Evolutionary conservation across 2,113 vertebrate species (phyloP), one percentile per base, ranked within the genome.

Genomic region (Connochaetes taurinus): DNA sequence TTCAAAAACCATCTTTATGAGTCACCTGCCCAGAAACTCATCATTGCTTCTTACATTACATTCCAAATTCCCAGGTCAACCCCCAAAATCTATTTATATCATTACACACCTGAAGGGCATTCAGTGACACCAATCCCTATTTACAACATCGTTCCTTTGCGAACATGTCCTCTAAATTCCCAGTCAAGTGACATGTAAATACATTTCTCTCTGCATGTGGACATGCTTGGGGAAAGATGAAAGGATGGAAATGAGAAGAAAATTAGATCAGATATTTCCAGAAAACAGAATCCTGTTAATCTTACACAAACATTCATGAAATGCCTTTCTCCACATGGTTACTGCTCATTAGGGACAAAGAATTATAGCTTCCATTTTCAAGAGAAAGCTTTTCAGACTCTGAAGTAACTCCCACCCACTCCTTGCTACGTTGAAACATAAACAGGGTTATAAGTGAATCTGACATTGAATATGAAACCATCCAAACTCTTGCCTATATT

Each of bases 1-100:
- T 98, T 97, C 97, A 97, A 94, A 96, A 96, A 53, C 19, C 80
- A 93, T 93, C 84, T 87, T 98, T 97, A 84, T 96, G 91, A 85
- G 82, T 96, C 93, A 94, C 87, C 76, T 97, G 80, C 89, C 88
- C 93, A 93, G 93, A 89, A 95, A 91, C 64, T 98, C 93, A 98
- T 76, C 90, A 94, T 67, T 84, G 85, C 91, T 23, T 97, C 62
- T 97, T 92, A 84, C 27, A 88, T 87, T 97, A 74, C 45, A 19
- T 82, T 96, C 21, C 80, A 50, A 95, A 96, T 94, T 95, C 94
- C 96, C 93, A 94, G 45, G 50, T 58, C 91, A 76, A 52, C 40
- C 57, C 60, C 83, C 57, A 4, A 96, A 95, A 91, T 62, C 86
- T 93, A 83, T 97, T 96, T 96, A 94, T 95, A 91, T 95, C 97